Base-by-base conservation (phyloP, 1,140 invertebrate species). In the Anoplolepis gracilipes region DNA sequence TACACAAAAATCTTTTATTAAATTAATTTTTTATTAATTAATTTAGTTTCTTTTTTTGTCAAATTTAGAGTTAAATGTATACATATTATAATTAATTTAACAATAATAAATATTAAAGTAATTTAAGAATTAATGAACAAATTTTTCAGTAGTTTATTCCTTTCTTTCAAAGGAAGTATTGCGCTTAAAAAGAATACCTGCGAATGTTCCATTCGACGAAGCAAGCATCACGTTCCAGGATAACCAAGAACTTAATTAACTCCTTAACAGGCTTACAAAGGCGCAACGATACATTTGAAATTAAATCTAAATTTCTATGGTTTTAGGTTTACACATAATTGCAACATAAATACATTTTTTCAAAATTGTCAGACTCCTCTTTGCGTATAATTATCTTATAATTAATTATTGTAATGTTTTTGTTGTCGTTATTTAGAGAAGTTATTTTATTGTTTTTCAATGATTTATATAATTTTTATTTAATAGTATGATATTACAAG, bases 161-260 rank as follows among this genome's bases (percentile, higher is more conserved):
- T 57, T 33, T 25, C 36, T 25, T 59, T 73, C 7, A 39, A 73
- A 57, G 70, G 33, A 42, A 69, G 13, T 42, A 73, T 72, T 59
- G 7, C 39, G 25, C 28, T 72, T 28, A 61, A 82, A 82, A 13
- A 36, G 53, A 82, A 82, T n/a, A n/a, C 0, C n/a, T 39, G 11
- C 28, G 36, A 25, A 49, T 61, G 78, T 82, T 82, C 53, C 67
- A 42, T 82, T 42, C 28, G 78, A 82, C 67, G 39, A 73, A 59
- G 36, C 55, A 82, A 73, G 36, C 67, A 72, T 82, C 61, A 33
- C 39, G 67, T 61, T 82, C 36, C 53, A 70, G 65, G 65, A 72
- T 72, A 78, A 61, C 59, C 46, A 57, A 70, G 36, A 25, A 61
- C 36, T 79, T 82, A 82, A 82, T 82, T 82, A 46, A 55, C 78